phyloP scores from a whole-genome alignment of 2,113 vertebrate genomes.

The Protobothrops flavoviridis region DNA sequence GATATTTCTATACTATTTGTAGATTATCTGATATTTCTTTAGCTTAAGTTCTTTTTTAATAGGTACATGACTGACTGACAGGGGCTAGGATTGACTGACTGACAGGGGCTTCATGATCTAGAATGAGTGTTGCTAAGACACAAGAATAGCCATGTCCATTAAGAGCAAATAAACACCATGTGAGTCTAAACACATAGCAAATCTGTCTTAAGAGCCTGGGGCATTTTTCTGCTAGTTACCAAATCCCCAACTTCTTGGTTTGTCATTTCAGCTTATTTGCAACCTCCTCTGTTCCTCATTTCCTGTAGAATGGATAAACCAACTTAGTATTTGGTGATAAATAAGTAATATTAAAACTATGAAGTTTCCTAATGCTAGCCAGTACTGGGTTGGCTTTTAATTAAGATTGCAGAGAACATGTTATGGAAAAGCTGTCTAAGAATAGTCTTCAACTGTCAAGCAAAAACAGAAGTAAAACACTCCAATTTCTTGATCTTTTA shows the following conservation, averaged over 20 bases:
- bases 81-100: not conserved
- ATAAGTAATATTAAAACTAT: not conserved
- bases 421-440: not conserved
- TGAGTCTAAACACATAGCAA: not conserved
- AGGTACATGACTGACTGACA: not conserved
- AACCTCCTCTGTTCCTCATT: not conserved
- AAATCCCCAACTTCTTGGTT: not conserved
- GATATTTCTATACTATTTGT: not conserved
- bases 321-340: not conserved
- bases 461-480: not conserved
- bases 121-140: not conserved
- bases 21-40: not conserved
- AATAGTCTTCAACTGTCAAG: not conserved
- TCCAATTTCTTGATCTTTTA: not conserved
- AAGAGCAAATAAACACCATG: not conserved
- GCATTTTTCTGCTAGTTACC: conserved; percentile 1
- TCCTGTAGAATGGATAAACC: not conserved
- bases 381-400: not conserved
- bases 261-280: not conserved
- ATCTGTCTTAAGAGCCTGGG: not conserved
- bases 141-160: not conserved
- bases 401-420: not conserved
- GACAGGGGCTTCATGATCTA: not conserved
- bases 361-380: not conserved
- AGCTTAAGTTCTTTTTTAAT: not conserved